Evolutionary conservation across 2,797 vertebrate species (phyloP), one percentile per base, ranked within the genome.

Genomic region (Dryobates pubescens): DNA sequence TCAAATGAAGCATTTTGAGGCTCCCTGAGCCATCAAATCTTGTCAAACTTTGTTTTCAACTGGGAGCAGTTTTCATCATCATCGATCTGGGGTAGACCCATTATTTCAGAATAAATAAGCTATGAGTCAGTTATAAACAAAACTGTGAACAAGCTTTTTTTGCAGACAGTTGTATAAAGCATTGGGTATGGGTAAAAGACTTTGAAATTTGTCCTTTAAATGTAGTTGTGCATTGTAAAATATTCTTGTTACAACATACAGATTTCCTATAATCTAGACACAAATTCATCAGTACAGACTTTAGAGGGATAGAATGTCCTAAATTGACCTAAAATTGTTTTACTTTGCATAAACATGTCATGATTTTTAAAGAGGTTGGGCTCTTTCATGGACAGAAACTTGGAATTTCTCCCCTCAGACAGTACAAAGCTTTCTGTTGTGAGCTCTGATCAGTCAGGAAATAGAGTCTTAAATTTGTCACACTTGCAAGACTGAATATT

Each of bases 401-500:
- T 94, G 93, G 94, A 92, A 82, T 59, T 87, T 88, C 83, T 93
- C 58, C 62, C 43, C 62, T 91, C 58, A n/a, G n/a, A n/a, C n/a
- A n/a, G n/a, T n/a, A n/a, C n/a, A n/a, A n/a, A n/a, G n/a, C n/a
- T n/a, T n/a, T n/a, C n/a, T n/a, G n/a, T n/a, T n/a, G n/a, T n/a
- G n/a, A 80, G 34, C 29, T 77, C 64, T 77, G 68, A 82, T 76
- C 23, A 59, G 58, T 87, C 29, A 61, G 32, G 81, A 76, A 84
- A 90, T 84, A n/a, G n/a, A 54, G 85, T 77, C 77, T 90, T 84
- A 82, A 47, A 94, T 56, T 76, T 92, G 79, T 53, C 83, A 53
- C 53, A 86, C 88, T 86, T 82, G 61, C 32, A 84, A 84, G 58
- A 36, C 49, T 51, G 57, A 82, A 51, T 68, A 63, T 92, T 88